Percentiles rank a stretch among this genome's conserved stretches.
phyloP scores from a whole-genome alignment of 2,797 vertebrate species.

The Tragopan temminckii region DNA sequence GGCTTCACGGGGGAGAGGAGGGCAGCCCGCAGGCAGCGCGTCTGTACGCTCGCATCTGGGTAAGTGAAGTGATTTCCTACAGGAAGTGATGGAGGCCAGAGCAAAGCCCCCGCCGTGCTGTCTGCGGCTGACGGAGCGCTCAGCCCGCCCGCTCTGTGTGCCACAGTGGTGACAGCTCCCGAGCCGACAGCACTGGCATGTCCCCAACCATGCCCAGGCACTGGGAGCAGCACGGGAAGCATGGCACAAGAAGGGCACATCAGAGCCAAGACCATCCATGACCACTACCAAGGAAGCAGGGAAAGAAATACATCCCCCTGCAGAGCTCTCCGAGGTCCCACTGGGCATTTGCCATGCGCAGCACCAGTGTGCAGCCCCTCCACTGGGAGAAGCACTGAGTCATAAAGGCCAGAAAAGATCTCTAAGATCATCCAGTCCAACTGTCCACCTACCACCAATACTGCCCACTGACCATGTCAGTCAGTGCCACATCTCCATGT shows the following conservation, averaged over 20 bases:
- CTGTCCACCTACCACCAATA: too few species aligned
- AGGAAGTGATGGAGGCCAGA: constrained; percentile 75
- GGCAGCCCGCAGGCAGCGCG: constrained; percentile 70
- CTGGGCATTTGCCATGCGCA: not conserved
- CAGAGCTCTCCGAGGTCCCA: not conserved
- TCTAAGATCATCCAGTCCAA: too few species aligned
- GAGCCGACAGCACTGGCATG: not conserved
- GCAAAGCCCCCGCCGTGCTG: not conserved
- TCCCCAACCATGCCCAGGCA: not conserved
- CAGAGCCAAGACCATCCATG: not conserved
- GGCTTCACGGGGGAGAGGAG: constrained; percentile 44
- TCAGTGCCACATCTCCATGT: too few species aligned
- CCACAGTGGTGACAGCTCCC: not conserved
- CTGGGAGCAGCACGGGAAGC: not conserved
- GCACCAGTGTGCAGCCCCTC: not conserved
- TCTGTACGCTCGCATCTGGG: constrained; percentile 68
- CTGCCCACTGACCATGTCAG: too few species aligned
- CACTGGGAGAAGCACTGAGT: not conserved
- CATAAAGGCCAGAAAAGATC: too few species aligned
- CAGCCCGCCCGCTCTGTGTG: not conserved
- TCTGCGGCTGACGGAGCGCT: constrained; percentile 1
- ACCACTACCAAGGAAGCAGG: not conserved
- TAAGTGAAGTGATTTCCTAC: constrained; percentile 76
- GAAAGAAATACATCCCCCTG: not conserved
- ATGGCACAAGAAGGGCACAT: not conserved